These are phyloP conservation scores for Nomada ruficornis DNA, from an alignment of 2,888 invertebrate species.

Conservation along the genomic window DNA sequence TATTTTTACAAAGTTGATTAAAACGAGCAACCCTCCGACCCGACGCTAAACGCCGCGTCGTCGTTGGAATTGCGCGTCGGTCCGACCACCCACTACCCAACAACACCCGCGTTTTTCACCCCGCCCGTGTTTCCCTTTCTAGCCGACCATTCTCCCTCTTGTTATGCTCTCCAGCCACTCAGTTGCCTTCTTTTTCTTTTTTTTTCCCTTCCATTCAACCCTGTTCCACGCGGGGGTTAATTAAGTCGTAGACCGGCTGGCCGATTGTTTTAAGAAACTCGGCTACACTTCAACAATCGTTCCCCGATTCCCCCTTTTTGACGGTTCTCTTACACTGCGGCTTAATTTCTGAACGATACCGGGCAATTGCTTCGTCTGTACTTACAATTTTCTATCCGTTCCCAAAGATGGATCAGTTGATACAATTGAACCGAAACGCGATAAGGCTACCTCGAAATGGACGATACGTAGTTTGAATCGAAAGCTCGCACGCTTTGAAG, in stretches of 20 bases:
- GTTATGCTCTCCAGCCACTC: conserved; percentile 29
- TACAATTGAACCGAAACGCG: no score
- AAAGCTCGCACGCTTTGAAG: background rate
- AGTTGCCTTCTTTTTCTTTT: conserved; percentile 16
- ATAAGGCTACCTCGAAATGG: background rate
- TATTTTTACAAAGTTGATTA: conserved; percentile 75
- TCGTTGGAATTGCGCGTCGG: conserved; percentile 38
- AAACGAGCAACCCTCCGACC: conserved; percentile 62
- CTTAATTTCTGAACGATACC: background rate
- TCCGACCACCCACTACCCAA: conserved; percentile 25
- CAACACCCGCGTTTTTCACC: conserved; percentile 3
- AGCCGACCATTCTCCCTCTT: conserved; percentile 3
- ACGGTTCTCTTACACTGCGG: background rate
- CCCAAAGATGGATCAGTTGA: no score
- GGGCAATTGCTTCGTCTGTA: no score
- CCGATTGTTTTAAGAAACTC: conserved; percentile 35
- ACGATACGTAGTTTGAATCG: background rate
- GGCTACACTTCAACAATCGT: background rate
- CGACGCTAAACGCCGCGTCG: conserved; percentile 45
- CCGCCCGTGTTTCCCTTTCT: background rate
- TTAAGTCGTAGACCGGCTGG: conserved; percentile 35
- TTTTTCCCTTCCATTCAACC: background rate
- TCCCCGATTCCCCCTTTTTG: no score
- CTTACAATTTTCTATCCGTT: background rate
- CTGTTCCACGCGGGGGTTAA: conserved; percentile 24